phyloP scores from a whole-genome alignment of 2,888 invertebrate species.

The Ferdinandea cuprea region DNA sequence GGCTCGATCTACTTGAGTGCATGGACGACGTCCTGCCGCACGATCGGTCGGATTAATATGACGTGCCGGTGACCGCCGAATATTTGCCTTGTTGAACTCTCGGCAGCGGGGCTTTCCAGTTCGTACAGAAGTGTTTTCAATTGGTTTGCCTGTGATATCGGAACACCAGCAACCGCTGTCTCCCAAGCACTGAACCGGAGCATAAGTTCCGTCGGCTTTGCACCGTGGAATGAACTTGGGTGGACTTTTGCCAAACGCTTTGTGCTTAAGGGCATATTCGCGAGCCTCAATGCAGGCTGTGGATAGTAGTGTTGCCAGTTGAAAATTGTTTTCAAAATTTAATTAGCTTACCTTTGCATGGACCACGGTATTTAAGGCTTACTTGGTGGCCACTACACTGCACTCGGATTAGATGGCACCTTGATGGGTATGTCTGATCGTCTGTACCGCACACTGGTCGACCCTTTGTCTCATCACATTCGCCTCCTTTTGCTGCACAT shows the following conservation, averaged over 20 bases:
- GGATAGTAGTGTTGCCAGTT: not conserved
- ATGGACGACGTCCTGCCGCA: conserved; percentile 84
- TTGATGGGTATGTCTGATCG: conserved; percentile 91
- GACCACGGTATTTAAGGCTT: conserved; percentile 88
- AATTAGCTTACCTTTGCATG: conserved; percentile 86
- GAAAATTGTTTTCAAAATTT: not conserved
- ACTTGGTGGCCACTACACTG: conserved; percentile 91
- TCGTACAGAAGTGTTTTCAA: conserved; percentile 90
- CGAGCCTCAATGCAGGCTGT: conserved; percentile 84
- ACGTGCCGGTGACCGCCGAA: conserved; percentile 86
- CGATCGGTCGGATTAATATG: conserved; percentile 78
- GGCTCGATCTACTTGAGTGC: conserved; percentile 89
- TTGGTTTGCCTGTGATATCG: conserved; percentile 91
- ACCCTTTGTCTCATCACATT: conserved; percentile 82
- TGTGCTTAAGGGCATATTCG: conserved; percentile 82
- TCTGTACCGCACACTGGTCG: conserved; percentile 85
- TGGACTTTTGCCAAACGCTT: conserved; percentile 82
- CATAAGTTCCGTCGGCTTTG: conserved; percentile 92
- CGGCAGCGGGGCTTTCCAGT: conserved; percentile 88
- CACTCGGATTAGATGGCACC: conserved; percentile 90
- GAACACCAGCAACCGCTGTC: conserved; percentile 96
- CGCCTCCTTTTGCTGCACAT: conserved; percentile 82
- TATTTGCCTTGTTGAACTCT: conserved; percentile 85
- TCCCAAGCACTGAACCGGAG: conserved; percentile 92
- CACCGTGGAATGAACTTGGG: conserved; percentile 90